Base-by-base conservation (phyloP, 2,888 invertebrate species). In the Drosophila ustulata region DNA sequence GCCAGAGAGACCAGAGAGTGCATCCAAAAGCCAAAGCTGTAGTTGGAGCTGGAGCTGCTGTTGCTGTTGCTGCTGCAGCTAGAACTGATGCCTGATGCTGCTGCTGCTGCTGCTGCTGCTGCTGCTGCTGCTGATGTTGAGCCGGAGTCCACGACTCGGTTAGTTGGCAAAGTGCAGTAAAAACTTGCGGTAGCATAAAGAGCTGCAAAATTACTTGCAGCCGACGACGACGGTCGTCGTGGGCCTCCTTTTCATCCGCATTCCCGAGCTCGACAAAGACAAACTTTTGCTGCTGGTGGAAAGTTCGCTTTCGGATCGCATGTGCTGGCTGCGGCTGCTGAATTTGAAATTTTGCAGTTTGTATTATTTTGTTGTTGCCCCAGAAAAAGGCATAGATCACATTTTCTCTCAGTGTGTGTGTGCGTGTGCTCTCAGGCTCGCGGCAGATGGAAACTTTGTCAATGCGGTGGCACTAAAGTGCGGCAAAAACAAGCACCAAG, bases 101-200 rank as follows among this genome's bases (percentile, higher is more conserved):
- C 26, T 45, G 18, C n/a, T n/a, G n/a, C n/a, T n/a, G n/a, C n/a
- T n/a, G n/a, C n/a, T n/a, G 25, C 39, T 28, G 18, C 28, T 23
- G 53, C 30, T 11, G 41, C 11, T 5, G 11, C n/a, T 4, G 30
- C 3, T 28, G 45, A 66, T 52, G 37, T 7, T 25, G 46, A 57
- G 63, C 46, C 46, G 25, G 49, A 64, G 75, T 71, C 75, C 78
- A 68, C 64, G 63, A 52, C 63, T 79, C 52, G 76, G 74, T 71
- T 73, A 82, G 86, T 82, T 85, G 67, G 47, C 72, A 80, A 89
- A 88, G 83, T 82, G 88, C 80, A 82, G 88, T 88, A 86, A 89
- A 89, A 86, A 88, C 83, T 89, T 88, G 89, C 78, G 88, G 88
- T 81, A 65, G 79, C 82, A 83, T 82, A 88, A 83, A 88, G 80